These are phyloP conservation scores for Muscidifurax raptorellus DNA, from an alignment of 1,140 invertebrate genomes.

Conservation along the genomic window DNA sequence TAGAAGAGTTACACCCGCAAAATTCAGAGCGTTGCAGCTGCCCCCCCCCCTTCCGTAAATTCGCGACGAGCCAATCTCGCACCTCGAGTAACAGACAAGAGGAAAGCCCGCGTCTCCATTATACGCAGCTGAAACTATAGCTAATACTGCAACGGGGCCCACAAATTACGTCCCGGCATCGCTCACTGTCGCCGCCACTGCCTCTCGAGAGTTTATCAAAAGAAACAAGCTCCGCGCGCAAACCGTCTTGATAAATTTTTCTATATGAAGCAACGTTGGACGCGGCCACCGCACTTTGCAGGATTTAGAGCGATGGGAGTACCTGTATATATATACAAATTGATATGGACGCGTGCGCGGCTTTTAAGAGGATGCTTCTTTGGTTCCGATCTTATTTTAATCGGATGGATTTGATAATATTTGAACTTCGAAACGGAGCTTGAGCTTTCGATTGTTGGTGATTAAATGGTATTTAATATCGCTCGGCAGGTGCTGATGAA, in stretches of 20 bases:
- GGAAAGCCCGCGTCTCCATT: too few relatives aligned
- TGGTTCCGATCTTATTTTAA: background rate
- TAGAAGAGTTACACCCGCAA: background rate
- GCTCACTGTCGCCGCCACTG: constrained; percentile 62
- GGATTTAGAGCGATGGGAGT: constrained; percentile 24
- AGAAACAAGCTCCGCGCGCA: constrained; percentile 39
- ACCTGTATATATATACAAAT: background rate
- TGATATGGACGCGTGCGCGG: background rate
- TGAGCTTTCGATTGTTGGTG: background rate
- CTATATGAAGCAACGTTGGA: background rate
- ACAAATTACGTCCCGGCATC: constrained; percentile 62
- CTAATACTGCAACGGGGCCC: constrained; percentile 38
- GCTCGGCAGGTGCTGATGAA: too few relatives aligned
- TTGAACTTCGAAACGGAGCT: background rate
- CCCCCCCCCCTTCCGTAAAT: constrained; percentile 10
- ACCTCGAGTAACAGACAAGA: background rate
- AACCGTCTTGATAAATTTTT: constrained; percentile 45
- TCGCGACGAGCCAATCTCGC: constrained; percentile 8
- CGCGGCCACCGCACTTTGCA: background rate
- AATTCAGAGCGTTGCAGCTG: background rate
- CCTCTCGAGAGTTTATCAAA: constrained; percentile 59
- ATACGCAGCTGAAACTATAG: too few relatives aligned
- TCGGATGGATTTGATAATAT: too few relatives aligned
- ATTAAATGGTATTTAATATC: too few relatives aligned
- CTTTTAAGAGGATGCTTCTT: background rate